Conservation (phyloP, 2,797 vertebrate genomes). For the Rachycentron canadum region DNA sequence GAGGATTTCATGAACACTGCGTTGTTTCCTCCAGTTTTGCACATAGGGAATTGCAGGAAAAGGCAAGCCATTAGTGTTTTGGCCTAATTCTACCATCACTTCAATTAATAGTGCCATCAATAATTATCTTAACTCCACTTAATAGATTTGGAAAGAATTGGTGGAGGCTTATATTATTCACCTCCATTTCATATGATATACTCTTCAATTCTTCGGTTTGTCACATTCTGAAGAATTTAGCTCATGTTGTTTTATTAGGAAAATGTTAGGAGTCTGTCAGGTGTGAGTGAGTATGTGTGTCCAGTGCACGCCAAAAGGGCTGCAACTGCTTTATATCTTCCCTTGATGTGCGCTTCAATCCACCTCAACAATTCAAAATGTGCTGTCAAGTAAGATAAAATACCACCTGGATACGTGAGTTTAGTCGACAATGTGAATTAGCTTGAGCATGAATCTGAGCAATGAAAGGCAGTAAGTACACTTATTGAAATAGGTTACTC, state of each 20-base stretch:
- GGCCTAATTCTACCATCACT: background rate
- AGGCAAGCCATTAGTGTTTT: constrained; percentile 6
- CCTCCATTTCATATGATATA: background rate
- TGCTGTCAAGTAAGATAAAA: background rate
- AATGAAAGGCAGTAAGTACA: background rate
- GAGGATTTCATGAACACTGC: constrained; percentile 6
- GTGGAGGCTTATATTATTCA: background rate
- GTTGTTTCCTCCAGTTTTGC: background rate
- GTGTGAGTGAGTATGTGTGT: background rate
- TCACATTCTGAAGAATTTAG: background rate
- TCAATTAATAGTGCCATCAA: background rate
- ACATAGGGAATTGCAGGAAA: constrained; percentile 7
- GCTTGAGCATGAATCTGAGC: background rate
- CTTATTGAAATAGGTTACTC: background rate
- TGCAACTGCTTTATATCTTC: background rate
- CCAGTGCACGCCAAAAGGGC: background rate
- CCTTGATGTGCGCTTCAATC: background rate
- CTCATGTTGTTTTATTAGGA: background rate
- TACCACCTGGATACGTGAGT: background rate
- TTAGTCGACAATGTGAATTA: background rate
- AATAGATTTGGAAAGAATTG: background rate
- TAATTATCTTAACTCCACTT: background rate
- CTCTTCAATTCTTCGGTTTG: background rate
- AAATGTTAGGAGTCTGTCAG: background rate
- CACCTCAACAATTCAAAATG: background rate